Evolutionary conservation across 2,113 vertebrate species (phyloP).

Genomic region (Donacobius atricapilla): DNA sequence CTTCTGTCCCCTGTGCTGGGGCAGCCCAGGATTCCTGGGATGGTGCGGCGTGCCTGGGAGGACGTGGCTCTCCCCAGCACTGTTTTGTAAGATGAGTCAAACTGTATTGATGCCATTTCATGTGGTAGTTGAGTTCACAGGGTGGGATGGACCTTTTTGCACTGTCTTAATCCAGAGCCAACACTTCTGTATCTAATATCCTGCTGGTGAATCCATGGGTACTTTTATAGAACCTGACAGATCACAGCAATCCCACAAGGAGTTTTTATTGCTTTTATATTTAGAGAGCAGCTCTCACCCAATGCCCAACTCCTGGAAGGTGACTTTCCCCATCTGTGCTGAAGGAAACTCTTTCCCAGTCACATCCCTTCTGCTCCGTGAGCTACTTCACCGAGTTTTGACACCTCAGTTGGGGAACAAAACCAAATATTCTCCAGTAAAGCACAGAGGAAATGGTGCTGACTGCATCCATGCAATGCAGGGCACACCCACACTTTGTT

Average conservation of each 20-base stretch:
- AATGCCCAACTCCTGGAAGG: not conserved
- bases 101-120: not conserved
- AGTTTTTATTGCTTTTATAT: constrained; percentile 52
- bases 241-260: constrained; percentile 38
- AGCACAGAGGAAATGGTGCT: not conserved
- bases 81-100: not conserved
- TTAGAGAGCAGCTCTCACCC: constrained; percentile 1
- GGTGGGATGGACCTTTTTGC: constrained; percentile 33
- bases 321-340: constrained; percentile 29
- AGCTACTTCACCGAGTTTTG: not conserved
- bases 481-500: not conserved
- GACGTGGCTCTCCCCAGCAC: not conserved
- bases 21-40: not conserved
- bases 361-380: not conserved
- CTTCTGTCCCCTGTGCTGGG: not conserved
- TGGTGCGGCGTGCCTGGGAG: not conserved
- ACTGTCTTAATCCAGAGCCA: constrained; percentile 43
- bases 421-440: not conserved
- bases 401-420: not conserved
- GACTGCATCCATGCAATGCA: not conserved
- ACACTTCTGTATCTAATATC: not conserved
- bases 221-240: constrained; percentile 43
- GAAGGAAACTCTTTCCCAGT: not conserved
- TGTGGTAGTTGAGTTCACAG: constrained; percentile 39
- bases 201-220: constrained; percentile 33